phyloP scores from a whole-genome alignment of 2,797 vertebrate genomes.

The Cichlasoma orientale region DNA sequence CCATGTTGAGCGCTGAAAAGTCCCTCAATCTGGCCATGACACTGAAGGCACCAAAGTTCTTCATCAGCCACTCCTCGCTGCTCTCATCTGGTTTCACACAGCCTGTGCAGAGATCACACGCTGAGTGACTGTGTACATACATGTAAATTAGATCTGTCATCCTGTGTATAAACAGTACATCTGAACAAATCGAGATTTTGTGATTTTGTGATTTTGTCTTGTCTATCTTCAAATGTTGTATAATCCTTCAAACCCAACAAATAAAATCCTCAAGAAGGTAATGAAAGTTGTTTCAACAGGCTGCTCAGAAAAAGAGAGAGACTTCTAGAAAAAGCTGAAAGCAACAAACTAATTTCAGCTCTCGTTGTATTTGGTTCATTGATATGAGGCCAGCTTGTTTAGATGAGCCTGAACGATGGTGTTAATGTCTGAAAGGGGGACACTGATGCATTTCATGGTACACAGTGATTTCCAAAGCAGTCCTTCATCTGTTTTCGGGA shows the following conservation, averaged over 20 bases:
- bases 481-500: background rate
- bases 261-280: background rate
- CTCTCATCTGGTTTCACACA: conserved; percentile 64
- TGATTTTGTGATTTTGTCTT: no score
- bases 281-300: background rate
- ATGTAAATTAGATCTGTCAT: background rate
- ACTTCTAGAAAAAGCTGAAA: background rate
- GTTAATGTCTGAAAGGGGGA: background rate
- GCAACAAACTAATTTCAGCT: no score
- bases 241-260: background rate
- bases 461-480: background rate
- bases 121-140: background rate
- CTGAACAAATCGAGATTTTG: background rate
- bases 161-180: background rate
- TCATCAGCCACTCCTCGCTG: conserved; percentile 79
- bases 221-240: fast-evolving
- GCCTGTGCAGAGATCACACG: conserved; percentile 55
- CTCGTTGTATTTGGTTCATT: no score
- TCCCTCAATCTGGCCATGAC: conserved; percentile 73
- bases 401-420: no score
- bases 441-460: background rate
- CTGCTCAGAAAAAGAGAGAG: no score
- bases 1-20: conserved; percentile 74
- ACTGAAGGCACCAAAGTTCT: conserved; percentile 82
- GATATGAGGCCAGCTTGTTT: no score